Conservation (phyloP, 2,113 vertebrate species). For the Erinaceus europaeus region DNA sequence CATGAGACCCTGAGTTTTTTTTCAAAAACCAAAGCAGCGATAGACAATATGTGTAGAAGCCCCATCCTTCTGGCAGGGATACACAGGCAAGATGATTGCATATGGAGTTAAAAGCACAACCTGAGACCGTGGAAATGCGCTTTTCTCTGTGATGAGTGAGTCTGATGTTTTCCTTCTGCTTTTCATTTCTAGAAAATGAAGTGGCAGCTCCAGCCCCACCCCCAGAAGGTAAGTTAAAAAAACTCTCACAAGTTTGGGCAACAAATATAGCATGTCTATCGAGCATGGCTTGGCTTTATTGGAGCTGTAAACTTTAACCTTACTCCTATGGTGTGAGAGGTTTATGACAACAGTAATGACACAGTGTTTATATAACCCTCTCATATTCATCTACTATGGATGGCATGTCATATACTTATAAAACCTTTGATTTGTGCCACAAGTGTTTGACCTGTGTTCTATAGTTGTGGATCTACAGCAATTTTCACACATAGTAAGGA, state of each 20-base stretch:
- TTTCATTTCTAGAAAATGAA: conserved; percentile 82
- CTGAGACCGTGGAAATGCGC: background rate
- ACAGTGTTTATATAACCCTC: background rate
- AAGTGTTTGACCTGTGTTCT: background rate
- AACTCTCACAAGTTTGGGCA: background rate
- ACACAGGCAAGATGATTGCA: background rate
- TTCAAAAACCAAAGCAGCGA: too few relatives aligned
- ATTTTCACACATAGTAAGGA: background rate
- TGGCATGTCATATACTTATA: background rate
- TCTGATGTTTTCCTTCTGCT: conserved; percentile 25
- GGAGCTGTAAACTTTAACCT: background rate
- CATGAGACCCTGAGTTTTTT: too few relatives aligned
- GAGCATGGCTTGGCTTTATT: background rate
- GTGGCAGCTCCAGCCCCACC: conserved; percentile 68
- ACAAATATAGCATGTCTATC: background rate
- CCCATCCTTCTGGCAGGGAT: too few relatives aligned
- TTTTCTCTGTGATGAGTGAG: background rate
- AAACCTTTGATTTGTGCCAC: background rate
- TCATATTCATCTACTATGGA: background rate
- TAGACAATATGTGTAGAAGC: too few relatives aligned
- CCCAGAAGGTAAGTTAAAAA: conserved; percentile 81
- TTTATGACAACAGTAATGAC: background rate
- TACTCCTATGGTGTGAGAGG: background rate
- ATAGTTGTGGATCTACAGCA: background rate
- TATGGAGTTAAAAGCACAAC: background rate